phyloP scores from a whole-genome alignment of 2,888 invertebrate genomes.

The Thera obeliscata region DNA sequence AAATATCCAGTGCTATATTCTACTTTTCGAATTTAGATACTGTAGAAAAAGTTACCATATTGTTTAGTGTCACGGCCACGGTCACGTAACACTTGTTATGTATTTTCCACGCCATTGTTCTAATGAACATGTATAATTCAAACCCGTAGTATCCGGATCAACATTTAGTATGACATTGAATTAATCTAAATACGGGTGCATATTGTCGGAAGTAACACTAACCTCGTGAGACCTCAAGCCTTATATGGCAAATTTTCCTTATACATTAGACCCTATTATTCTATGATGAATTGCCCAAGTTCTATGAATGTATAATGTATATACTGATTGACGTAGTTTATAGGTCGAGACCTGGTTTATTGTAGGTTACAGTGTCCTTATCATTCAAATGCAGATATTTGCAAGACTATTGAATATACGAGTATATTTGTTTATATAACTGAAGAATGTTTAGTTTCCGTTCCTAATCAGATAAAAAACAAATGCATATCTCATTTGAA shows the following conservation, averaged over 20 bases:
- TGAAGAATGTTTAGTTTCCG: neutral
- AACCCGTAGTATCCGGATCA: conserved; percentile 26
- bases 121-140: conserved; percentile 7
- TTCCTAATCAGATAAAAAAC: neutral
- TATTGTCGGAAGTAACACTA: conserved; percentile 36
- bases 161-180: conserved; percentile 35
- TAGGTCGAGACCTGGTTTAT: conserved; percentile 25
- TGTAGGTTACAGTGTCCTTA: conserved; percentile 21
- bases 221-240: conserved; percentile 33
- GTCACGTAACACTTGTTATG: neutral
- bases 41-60: neutral
- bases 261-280: conserved; percentile 28
- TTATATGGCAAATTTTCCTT: conserved; percentile 34
- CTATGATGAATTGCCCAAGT: conserved; percentile 32
- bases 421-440: conserved; percentile 1
- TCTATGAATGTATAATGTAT: conserved; percentile 24
- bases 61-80: neutral
- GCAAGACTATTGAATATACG: conserved; percentile 5
- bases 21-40: neutral
- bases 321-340: conserved; percentile 10
- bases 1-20: too few species aligned
- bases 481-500: neutral
- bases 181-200: conserved; percentile 41
- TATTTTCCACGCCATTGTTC: conserved; percentile 15
- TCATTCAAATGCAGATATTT: conserved; percentile 16